Evolutionary conservation across 2,113 vertebrate species (phyloP).

Genomic region (Syngnathus scovelli): DNA sequence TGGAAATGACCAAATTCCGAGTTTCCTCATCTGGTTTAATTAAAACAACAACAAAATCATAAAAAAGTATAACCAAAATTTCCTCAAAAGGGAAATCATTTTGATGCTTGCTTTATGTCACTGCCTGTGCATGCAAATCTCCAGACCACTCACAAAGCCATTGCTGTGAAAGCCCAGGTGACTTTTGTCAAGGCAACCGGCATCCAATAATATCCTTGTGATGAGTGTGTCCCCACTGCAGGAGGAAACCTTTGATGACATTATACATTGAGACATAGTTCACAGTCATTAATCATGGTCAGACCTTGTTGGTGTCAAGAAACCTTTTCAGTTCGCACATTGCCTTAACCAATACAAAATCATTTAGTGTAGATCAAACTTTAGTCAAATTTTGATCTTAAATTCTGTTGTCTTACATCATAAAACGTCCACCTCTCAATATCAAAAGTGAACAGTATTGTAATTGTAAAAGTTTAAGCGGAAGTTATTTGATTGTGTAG

Average conservation of each 20-base stretch:
- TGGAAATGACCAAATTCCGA: too few species aligned
- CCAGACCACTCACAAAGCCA: conserved; percentile 2
- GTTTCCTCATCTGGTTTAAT: too few species aligned
- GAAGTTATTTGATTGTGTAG: neutral
- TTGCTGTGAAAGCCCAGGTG: conserved; percentile 28
- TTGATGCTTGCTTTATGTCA: conserved; percentile 17
- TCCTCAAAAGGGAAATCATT: neutral
- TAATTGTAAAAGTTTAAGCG: too few species aligned
- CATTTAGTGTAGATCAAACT: too few species aligned
- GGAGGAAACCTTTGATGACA: conserved; percentile 55
- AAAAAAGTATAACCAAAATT: too few species aligned
- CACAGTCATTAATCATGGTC: conserved; percentile 53
- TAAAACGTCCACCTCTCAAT: too few species aligned
- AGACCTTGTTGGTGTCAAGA: conserved; percentile 28
- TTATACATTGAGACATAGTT: conserved; percentile 51
- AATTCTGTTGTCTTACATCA: neutral
- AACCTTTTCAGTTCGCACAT: conserved; percentile 12
- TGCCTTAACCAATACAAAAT: neutral
- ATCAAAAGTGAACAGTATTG: too few species aligned
- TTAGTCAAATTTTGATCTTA: neutral
- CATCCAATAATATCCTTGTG: conserved; percentile 54
- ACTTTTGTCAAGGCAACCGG: conserved; percentile 37
- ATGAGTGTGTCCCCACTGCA: conserved; percentile 26
- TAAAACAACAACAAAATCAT: too few species aligned
- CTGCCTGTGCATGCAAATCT: conserved; percentile 12